Conservation (phyloP, 1,140 invertebrate species). For the Orussus abietinus region DNA sequence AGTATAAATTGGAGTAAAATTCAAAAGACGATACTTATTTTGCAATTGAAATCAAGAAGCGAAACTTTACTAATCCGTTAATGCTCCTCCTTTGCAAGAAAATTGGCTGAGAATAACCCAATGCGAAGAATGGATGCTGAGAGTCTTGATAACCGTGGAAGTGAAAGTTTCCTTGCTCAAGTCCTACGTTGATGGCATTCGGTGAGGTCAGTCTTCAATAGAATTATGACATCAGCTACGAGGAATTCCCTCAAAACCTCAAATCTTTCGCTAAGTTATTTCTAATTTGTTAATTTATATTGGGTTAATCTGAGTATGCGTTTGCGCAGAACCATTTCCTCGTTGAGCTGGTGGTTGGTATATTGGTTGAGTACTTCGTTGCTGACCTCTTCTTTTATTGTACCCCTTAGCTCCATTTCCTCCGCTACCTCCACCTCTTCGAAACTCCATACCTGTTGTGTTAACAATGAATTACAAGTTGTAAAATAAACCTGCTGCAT, state of each 20-base stretch:
- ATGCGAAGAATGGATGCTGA: too few relatives aligned
- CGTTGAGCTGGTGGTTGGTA: slow-evolving; percentile 50
- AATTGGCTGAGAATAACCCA: neutral
- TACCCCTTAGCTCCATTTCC: slow-evolving; percentile 29
- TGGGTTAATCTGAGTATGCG: slow-evolving; percentile 20
- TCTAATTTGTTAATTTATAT: slow-evolving; percentile 19
- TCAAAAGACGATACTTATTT: neutral
- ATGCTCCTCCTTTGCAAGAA: too few relatives aligned
- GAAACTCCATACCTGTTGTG: slow-evolving; percentile 38
- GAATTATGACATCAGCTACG: slow-evolving; percentile 17
- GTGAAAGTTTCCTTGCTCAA: neutral
- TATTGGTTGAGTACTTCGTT: slow-evolving; percentile 45
- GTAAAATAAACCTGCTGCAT: slow-evolving; percentile 5
- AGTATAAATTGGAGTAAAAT: neutral
- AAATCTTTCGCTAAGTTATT: slow-evolving; percentile 18
- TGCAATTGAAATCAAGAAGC: neutral
- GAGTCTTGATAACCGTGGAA: too few relatives aligned
- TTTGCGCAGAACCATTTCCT: slow-evolving; percentile 21
- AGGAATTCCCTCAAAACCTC: slow-evolving; percentile 13
- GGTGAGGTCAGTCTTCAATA: slow-evolving; percentile 17
- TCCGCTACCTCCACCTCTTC: slow-evolving; percentile 32
- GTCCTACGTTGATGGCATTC: slow-evolving; percentile 6
- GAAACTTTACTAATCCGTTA: neutral
- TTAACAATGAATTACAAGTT: slow-evolving; percentile 8
- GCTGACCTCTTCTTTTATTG: slow-evolving; percentile 36